These are phyloP conservation scores for Saiga tatarica DNA, from an alignment of 2,113 vertebrate genomes.

Conservation along the genomic window DNA sequence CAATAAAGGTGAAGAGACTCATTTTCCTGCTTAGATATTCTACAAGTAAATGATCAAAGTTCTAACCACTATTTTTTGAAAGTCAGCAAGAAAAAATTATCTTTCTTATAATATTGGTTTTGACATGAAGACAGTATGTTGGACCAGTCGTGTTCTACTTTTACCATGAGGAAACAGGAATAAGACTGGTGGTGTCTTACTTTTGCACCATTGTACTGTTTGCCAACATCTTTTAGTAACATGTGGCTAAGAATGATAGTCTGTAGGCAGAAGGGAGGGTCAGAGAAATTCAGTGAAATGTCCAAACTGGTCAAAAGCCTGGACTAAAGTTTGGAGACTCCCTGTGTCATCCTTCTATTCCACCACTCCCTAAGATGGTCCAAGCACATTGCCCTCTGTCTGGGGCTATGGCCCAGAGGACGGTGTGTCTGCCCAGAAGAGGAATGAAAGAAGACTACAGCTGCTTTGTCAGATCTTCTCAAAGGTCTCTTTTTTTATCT, in stretches of 20 bases:
- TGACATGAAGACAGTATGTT: not conserved
- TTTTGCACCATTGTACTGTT: not conserved
- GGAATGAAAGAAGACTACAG: not conserved
- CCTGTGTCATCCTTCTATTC: not conserved
- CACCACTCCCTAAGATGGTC: not conserved
- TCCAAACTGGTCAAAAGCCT: not conserved
- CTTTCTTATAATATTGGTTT: not conserved
- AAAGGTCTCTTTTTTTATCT: not conserved
- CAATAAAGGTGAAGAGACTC: not conserved
- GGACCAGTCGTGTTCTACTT: not conserved
- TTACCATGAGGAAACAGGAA: not conserved
- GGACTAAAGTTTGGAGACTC: not conserved
- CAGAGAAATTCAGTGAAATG: not conserved
- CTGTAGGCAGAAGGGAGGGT: not conserved
- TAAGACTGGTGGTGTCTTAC: not conserved
- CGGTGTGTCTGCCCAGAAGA: not conserved
- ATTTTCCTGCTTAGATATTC: not conserved
- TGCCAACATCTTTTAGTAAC: not conserved
- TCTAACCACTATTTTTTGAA: not conserved
- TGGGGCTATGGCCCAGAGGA: too few relatives aligned
- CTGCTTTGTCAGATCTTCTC: not conserved
- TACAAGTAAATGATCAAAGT: not conserved
- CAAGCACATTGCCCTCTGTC: not conserved
- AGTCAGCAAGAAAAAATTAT: not conserved
- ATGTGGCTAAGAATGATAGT: not conserved